phyloP scores from a whole-genome alignment of 2,888 invertebrate genomes.

The Dione juno region DNA sequence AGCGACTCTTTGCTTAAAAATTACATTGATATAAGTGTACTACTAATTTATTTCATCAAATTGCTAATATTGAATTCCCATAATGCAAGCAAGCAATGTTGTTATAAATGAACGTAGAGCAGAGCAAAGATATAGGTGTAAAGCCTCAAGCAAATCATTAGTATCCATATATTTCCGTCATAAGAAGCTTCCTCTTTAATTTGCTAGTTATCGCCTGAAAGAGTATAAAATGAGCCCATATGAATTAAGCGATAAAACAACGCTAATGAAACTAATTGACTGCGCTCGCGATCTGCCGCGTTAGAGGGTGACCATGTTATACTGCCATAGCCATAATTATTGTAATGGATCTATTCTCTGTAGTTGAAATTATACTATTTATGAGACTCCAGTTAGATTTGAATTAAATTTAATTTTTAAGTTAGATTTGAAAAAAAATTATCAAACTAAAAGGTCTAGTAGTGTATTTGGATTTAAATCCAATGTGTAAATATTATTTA shows the following conservation, averaged over 20 bases:
- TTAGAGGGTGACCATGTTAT: conserved; percentile 53
- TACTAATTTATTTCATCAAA: too few relatives aligned
- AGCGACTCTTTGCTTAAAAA: too few relatives aligned
- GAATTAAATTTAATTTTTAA: too few relatives aligned
- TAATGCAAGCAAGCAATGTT: too few relatives aligned
- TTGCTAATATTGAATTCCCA: too few relatives aligned
- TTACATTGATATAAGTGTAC: too few relatives aligned
- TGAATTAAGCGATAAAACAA: conserved; percentile 79
- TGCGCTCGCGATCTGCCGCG: conserved; percentile 55
- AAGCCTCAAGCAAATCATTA: neutral
- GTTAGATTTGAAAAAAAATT: too few relatives aligned
- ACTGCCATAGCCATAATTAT: neutral
- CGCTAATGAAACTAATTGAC: conserved; percentile 78
- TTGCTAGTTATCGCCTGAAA: conserved; percentile 14
- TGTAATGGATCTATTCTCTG: neutral
- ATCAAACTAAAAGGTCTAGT: too few relatives aligned
- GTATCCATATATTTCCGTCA: neutral
- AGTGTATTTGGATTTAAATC: neutral
- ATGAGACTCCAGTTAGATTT: neutral
- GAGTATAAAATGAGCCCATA: conserved; percentile 66
- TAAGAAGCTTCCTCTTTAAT: conserved; percentile 5
- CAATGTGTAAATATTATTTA: neutral
- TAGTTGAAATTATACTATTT: neutral
- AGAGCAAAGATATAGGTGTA: neutral
- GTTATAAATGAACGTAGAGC: too few relatives aligned